Evolutionary conservation across 1,140 invertebrate species (phyloP), one percentile per base, ranked within the genome.

Genomic region (Stegodyphus mimosarum): DNA sequence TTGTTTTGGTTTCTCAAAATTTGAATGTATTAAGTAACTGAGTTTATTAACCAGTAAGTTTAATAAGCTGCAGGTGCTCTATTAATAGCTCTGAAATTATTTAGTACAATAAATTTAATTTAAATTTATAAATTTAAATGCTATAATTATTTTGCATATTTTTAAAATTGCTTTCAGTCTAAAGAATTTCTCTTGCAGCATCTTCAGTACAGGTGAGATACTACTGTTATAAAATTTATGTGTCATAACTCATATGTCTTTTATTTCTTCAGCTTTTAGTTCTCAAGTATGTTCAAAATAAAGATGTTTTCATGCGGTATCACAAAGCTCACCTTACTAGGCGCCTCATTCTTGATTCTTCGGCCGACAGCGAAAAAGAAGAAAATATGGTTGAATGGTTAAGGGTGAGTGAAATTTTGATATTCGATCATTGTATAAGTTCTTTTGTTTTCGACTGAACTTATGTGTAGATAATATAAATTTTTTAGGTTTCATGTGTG

Each of bases 261-360:
- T 33, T 33, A 33, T 33, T 33, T 33, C 33, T 33, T 33, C 55
- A 95, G 94, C 91, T 99, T 79, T 91, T 99, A 89, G 97, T 99
- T 66, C 92, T 99, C 70, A 99, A 99, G 91, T 99, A 99, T 92
- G 97, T 99, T 73, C 96, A 98, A 90, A 99, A 99, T 90, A 99
- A 99, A 91, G 98, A 99, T 93, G 97, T 99, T 7, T 99, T 99
- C 90, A 99, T 99, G 98, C 92, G 98, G 86, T 99, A 98, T 91
- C 97, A 99, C 91, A 99, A 99, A 91, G 97, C 97, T 63, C 98
- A 99, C 92, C 92, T 99, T 87, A 99, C 98, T 49, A 92, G 99
- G 88, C 93, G 99, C 88, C 93, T 99, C 52, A 98, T 99, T 89
- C 92, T 99, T 73, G 97, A 99, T 88, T 97, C 96, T 15, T 99